phyloP scores from a whole-genome alignment of 2,797 vertebrate genomes.

The Mareca penelope region DNA sequence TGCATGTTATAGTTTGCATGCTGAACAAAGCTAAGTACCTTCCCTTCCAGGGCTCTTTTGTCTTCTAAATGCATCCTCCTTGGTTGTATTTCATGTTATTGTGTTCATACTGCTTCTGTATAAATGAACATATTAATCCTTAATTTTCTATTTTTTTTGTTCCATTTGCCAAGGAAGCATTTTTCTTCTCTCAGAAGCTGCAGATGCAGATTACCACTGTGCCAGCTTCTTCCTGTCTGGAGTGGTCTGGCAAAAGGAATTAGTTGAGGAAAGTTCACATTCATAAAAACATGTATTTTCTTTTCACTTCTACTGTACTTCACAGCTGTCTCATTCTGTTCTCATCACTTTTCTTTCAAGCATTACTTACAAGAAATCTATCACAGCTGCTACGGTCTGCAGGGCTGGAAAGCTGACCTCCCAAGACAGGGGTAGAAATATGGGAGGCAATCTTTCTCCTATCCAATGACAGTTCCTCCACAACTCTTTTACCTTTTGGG shows the following conservation, averaged over 20 bases:
- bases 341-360: background rate
- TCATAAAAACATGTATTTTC: conserved; percentile 1
- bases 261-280: conserved; percentile 30
- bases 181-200: conserved; percentile 47
- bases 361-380: background rate
- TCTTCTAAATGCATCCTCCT: conserved; percentile 66
- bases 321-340: conserved; percentile 2
- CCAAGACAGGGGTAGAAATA: background rate
- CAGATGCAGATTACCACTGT: conserved; percentile 33
- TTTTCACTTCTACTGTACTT: conserved; percentile 1
- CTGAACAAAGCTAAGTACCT: conserved; percentile 55
- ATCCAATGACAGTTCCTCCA: background rate
- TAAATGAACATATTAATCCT: conserved; percentile 71
- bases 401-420: background rate
- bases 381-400: background rate
- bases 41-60: conserved; percentile 33
- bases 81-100: conserved; percentile 34
- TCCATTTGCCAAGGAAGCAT: conserved; percentile 40
- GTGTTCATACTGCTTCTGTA: conserved; percentile 48
- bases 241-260: conserved; percentile 30
- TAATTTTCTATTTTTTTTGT: conserved; percentile 59
- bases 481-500: background rate
- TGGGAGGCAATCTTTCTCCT: background rate
- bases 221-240: conserved; percentile 38
- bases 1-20: conserved; percentile 19